Evolutionary conservation across 1,140 invertebrate genomes (phyloP), one percentile per base, ranked within the genome.

Genomic region (Homalodisca vitripennis): DNA sequence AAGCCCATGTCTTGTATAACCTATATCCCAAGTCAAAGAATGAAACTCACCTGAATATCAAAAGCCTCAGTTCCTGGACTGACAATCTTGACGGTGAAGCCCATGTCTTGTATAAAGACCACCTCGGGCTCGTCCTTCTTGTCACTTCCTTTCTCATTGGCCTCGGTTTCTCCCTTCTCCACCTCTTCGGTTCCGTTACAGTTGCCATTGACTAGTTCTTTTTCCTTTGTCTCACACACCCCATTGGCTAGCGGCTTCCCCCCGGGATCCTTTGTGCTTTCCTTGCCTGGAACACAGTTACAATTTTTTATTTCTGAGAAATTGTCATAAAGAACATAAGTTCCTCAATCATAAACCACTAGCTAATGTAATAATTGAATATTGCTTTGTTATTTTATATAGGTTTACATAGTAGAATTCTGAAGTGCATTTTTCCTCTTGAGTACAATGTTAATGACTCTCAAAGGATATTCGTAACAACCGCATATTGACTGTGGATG

Each of bases 51-150:
- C n/a, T n/a, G n/a, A n/a, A n/a, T n/a, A n/a, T n/a, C n/a, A n/a
- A n/a, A n/a, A n/a, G n/a, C n/a, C n/a, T n/a, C n/a, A n/a, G n/a
- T n/a, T n/a, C n/a, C n/a, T n/a, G n/a, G n/a, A n/a, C n/a, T n/a
- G n/a, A n/a, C n/a, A n/a, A n/a, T n/a, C n/a, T n/a, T n/a, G n/a
- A n/a, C n/a, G n/a, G n/a, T n/a, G n/a, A n/a, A n/a, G n/a, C n/a
- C n/a, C n/a, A n/a, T n/a, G n/a, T n/a, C n/a, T n/a, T n/a, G n/a
- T n/a, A n/a, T n/a, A n/a, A n/a, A n/a, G 0, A 98, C 91, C 64
- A 97, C 88, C 82, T 93, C 90, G 67, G 89, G 88, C 68, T 88
- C 87, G 53, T 82, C 82, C 76, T 88, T 88, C 70, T 87, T 87
- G 14, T 80, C 79, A 22, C 62, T 66, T 26, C 78, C 78, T 46